Base-by-base conservation (phyloP, 2,797 vertebrate genomes). In the Rhincodon typus region DNA sequence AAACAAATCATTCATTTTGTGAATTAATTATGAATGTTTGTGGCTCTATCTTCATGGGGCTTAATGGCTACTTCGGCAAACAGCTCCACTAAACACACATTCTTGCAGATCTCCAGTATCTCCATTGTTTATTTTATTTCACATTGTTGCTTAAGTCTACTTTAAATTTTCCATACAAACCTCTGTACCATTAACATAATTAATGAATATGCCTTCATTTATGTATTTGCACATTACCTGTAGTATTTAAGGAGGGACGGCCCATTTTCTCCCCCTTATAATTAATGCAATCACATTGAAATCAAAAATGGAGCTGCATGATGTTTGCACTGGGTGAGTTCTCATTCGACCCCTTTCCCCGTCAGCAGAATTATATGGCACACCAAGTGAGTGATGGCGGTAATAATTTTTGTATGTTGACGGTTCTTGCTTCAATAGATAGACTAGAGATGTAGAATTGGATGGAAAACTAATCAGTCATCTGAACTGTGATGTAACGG, bases 11-110 rank as follows among this genome's bases (percentile, higher is more conserved):
- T 93, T 93, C 69, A 42, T 38, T 25, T 27, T 13, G 66, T 93
- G 90, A 42, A 66, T 69, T 93, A 93, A 93, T 42, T 93, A 69
- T 42, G n/a, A 21, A 93, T n/a, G 25, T 62, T 25, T 93, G 90
- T 93, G 62, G 57, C 7, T 67, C 7, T 67, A 69, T 69, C 8
- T 38, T 69, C 66, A 69, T 3, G n/a, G 69, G 38, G 6, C 12
- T 25, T 93, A 42, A 23, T 69, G 42, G 10, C 42, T 25, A 21
- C 21, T 42, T 23, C 25, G 34, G 0, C 27, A 67, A 21, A 34
- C 88, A 91, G 8, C 66, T 66, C 34, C 19, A n/a, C 50, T 50
- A 57, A 88, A 42, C 5, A 7, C 5, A 23, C 17, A 46, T 15
- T 90, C 87, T 12, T n/a, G 57, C 57, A 62, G 12, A 62, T 62